phyloP scores from a whole-genome alignment of 2,888 invertebrate species.

The Agrotis segetum region DNA sequence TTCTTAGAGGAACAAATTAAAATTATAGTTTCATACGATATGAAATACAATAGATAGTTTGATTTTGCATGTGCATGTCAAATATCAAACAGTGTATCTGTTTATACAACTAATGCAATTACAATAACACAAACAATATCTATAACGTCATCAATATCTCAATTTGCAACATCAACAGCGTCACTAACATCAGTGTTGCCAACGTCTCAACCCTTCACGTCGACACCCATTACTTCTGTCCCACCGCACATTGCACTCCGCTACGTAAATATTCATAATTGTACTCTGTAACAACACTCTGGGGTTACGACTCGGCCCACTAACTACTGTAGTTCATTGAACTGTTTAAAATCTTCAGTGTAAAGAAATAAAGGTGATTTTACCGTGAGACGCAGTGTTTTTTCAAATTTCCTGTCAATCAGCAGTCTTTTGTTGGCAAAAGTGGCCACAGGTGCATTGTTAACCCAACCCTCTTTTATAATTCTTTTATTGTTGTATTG shows the following conservation, averaged over 20 bases:
- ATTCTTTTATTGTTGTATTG: constrained; percentile 61
- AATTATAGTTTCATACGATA: too few relatives aligned
- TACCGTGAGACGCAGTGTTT: constrained; percentile 49
- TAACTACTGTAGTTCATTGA: constrained; percentile 52
- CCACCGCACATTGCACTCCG: constrained; percentile 77
- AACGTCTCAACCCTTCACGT: constrained; percentile 77
- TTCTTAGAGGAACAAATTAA: too few relatives aligned
- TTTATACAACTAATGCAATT: constrained; percentile 49
- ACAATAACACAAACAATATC: constrained; percentile 46
- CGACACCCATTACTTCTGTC: constrained; percentile 79
- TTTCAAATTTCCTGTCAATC: constrained; percentile 70
- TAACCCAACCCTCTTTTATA: constrained; percentile 65
- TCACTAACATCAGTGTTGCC: constrained; percentile 60
- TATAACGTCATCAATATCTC: constrained; percentile 54
- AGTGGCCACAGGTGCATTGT: constrained; percentile 81
- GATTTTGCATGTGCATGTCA: not conserved
- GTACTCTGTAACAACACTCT: constrained; percentile 69
- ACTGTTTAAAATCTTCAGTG: constrained; percentile 52
- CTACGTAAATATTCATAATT: constrained; percentile 84
- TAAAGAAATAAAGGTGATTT: constrained; percentile 59
- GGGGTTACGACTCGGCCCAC: constrained; percentile 68
- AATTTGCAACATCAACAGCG: constrained; percentile 63
- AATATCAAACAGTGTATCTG: not conserved
- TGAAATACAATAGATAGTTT: not conserved
- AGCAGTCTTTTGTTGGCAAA: constrained; percentile 73